These are phyloP conservation scores for Agrotis clavis DNA, from an alignment of 2,888 invertebrate genomes.

Conservation along the genomic window DNA sequence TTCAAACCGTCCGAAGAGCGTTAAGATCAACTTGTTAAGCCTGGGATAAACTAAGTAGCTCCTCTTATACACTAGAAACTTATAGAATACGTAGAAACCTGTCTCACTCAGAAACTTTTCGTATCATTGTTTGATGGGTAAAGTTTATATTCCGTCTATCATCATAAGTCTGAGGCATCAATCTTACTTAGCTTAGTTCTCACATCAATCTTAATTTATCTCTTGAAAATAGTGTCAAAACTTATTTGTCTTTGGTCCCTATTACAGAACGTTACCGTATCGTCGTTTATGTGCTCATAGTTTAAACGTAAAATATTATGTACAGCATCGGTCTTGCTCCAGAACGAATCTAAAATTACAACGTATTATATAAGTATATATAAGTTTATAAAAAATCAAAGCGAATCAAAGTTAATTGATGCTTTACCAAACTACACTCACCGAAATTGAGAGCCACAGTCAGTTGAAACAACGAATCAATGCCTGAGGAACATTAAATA, in stretches of 20 bases:
- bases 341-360: too few species aligned
- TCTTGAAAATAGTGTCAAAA: background rate
- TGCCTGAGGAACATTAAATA: too few species aligned
- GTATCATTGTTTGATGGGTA: constrained; percentile 5
- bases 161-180: constrained; percentile 18
- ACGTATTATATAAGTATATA: too few species aligned
- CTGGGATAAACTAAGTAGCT: constrained; percentile 3
- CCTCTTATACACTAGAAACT: constrained; percentile 7
- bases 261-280: too few species aligned
- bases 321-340: too few species aligned
- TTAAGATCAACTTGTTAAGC: constrained; percentile 11
- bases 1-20: background rate
- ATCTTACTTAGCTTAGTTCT: constrained; percentile 12
- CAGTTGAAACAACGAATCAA: too few species aligned
- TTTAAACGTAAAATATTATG: too few species aligned
- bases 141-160: constrained; percentile 12
- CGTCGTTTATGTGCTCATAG: too few species aligned
- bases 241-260: background rate
- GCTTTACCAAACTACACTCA: too few species aligned
- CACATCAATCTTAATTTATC: constrained; percentile 9
- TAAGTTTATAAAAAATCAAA: too few species aligned
- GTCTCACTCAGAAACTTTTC: constrained; percentile 3
- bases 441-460: too few species aligned
- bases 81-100: constrained; percentile 7
- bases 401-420: too few species aligned